Evolutionary conservation across 2,888 invertebrate genomes (phyloP).

Genomic region (Pollenia griseotomentosa): DNA sequence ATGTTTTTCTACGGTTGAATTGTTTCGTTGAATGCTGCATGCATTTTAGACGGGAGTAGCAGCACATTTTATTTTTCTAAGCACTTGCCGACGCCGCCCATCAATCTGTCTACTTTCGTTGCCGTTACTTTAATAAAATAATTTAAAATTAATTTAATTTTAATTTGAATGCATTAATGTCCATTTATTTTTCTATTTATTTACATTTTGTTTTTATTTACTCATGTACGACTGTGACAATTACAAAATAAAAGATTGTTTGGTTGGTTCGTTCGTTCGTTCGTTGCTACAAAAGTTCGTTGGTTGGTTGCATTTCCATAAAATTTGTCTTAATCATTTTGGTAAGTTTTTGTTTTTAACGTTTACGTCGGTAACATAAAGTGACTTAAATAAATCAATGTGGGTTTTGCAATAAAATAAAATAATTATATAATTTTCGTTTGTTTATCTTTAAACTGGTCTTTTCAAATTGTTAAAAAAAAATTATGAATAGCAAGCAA

Average conservation of each 20-base stretch:
- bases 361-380: slow-evolving; percentile 5
- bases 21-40: not conserved
- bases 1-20: slow-evolving; percentile 39
- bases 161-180: slow-evolving; percentile 45
- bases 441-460: slow-evolving; percentile 11
- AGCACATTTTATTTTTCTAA: slow-evolving; percentile 20
- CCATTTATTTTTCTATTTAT: slow-evolving; percentile 28
- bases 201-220: not conserved
- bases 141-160: slow-evolving; percentile 32
- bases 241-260: slow-evolving; percentile 39
- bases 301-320: slow-evolving; percentile 23
- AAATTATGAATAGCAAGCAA: not conserved
- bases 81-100: slow-evolving; percentile 56
- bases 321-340: slow-evolving; percentile 13
- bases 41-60: not conserved
- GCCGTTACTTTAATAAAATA: slow-evolving; percentile 37
- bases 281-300: not conserved
- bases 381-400: slow-evolving; percentile 17
- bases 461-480: not conserved
- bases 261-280: too few relatives aligned
- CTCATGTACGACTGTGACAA: slow-evolving; percentile 47
- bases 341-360: slow-evolving; percentile 10
- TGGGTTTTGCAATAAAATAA: slow-evolving; percentile 9
- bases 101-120: slow-evolving; percentile 70
- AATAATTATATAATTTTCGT: slow-evolving; percentile 39